Evolutionary conservation across 2,113 vertebrate genomes (phyloP).

Genomic region (Entomyzon cyanotis): DNA sequence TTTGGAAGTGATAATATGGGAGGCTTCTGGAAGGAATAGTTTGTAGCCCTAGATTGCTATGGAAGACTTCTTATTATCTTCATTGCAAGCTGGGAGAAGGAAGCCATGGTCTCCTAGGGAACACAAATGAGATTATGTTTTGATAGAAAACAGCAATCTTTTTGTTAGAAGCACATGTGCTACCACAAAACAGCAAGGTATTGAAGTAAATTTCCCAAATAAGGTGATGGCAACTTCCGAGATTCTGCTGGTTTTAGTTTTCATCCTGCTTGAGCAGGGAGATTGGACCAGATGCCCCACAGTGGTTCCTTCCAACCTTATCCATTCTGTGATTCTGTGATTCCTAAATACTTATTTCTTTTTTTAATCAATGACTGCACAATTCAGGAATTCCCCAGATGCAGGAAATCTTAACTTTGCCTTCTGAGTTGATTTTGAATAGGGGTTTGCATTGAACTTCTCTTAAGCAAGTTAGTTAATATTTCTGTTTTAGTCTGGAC

Average conservation of each 20-base stretch:
- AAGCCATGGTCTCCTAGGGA: neutral
- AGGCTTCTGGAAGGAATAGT: neutral
- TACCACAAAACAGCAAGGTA: too few species aligned
- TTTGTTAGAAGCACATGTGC: neutral
- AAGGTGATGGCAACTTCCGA: neutral
- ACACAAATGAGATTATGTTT: neutral
- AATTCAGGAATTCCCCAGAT: neutral
- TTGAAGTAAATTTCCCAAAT: neutral
- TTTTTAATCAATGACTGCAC: neutral
- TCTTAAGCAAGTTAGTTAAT: neutral
- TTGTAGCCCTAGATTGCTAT: neutral
- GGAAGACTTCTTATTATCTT: neutral
- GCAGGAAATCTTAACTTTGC: neutral
- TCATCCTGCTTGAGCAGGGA: neutral
- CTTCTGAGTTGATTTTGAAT: neutral
- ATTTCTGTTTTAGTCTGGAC: neutral
- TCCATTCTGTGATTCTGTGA: neutral
- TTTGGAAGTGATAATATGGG: conserved; percentile 16
- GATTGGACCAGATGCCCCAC: neutral
- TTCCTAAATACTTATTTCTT: neutral
- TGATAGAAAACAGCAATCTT: neutral
- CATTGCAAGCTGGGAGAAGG: neutral
- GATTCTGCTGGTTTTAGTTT: neutral
- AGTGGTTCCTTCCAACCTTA: neutral
- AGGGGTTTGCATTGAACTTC: neutral